phyloP scores from a whole-genome alignment of 2,888 invertebrate genomes.

The Sinopyrophorus schimmeli region DNA sequence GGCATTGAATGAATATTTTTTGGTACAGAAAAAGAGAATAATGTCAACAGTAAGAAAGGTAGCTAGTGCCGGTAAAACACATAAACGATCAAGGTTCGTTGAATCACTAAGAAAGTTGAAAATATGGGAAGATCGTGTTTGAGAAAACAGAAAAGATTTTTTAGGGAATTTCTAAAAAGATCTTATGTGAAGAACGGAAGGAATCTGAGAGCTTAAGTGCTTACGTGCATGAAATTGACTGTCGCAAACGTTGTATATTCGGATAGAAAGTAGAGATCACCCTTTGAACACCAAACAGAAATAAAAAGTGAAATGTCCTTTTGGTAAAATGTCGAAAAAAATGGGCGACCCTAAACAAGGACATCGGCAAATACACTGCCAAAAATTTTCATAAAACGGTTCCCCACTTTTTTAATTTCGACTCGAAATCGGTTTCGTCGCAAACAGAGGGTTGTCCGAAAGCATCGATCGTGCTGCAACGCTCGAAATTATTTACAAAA shows the following conservation, averaged over 20 bases:
- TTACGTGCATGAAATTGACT: conserved; percentile 21
- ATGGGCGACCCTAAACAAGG: not conserved
- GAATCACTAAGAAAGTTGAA: not conserved
- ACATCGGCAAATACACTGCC: too few relatives aligned
- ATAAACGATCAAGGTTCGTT: conserved; percentile 2
- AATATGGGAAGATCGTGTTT: conserved; percentile 1
- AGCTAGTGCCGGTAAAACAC: not conserved
- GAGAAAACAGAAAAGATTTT: conserved; percentile 11
- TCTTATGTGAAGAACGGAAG: conserved; percentile 13
- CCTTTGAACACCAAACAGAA: conserved; percentile 1
- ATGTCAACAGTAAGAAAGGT: not conserved
- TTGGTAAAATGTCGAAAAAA: not conserved
- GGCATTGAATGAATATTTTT: conserved; percentile 2
- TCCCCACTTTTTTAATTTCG: too few relatives aligned
- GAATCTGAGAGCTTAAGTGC: conserved; percentile 16
- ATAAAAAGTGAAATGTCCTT: not conserved
- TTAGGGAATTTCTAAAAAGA: conserved; percentile 17
- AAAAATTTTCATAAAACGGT: too few relatives aligned
- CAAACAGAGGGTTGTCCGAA: too few relatives aligned
- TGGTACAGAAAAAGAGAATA: conserved; percentile 1
- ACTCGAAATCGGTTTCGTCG: too few relatives aligned
- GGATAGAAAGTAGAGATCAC: conserved; percentile 9
- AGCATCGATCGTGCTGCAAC: too few relatives aligned
- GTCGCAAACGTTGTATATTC: conserved; percentile 10
- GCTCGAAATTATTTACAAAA: too few relatives aligned